These are phyloP conservation scores for Cladorhizidae sp. DNA, from an alignment of 37 sponge, comb jelly and placozoan species.

Conservation along the genomic window DNA sequence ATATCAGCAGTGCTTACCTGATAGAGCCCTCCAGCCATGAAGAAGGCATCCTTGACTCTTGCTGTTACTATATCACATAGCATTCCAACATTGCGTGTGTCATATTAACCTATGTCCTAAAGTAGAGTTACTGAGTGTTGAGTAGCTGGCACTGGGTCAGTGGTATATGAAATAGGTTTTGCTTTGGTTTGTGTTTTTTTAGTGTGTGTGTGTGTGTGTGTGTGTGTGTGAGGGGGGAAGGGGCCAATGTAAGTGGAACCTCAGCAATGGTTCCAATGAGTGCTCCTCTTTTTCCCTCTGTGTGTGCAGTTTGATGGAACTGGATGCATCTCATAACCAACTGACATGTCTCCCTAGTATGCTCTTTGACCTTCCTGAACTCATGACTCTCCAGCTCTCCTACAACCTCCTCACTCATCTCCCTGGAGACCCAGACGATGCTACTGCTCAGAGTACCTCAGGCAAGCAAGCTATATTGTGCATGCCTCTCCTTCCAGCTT, in stretches of 20 bases:
- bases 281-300: not conserved
- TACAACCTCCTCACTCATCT: conserved; percentile 70
- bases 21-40: too few relatives aligned
- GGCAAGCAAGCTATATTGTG: conserved; percentile 7
- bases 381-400: conserved; percentile 39
- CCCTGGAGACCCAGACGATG: conserved; percentile 72
- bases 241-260: not conserved
- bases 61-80: too few relatives aligned
- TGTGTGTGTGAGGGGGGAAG: not conserved
- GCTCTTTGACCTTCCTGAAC: conserved; percentile 63
- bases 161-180: too few relatives aligned
- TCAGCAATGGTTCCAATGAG: not conserved
- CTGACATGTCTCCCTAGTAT: conserved; percentile 62
- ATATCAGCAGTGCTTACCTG: too few relatives aligned
- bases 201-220: not conserved
- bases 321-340: conserved; percentile 77
- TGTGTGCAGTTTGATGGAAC: conserved; percentile 19
- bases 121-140: too few relatives aligned
- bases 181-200: not conserved
- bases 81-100: too few relatives aligned
- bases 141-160: too few relatives aligned
- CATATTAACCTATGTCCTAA: too few relatives aligned
- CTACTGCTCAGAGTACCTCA: conserved; percentile 44
- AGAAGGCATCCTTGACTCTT: too few relatives aligned
- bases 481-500: not conserved